Conservation (phyloP, 1,140 invertebrate genomes). For the Drosophila ercepeae region DNA sequence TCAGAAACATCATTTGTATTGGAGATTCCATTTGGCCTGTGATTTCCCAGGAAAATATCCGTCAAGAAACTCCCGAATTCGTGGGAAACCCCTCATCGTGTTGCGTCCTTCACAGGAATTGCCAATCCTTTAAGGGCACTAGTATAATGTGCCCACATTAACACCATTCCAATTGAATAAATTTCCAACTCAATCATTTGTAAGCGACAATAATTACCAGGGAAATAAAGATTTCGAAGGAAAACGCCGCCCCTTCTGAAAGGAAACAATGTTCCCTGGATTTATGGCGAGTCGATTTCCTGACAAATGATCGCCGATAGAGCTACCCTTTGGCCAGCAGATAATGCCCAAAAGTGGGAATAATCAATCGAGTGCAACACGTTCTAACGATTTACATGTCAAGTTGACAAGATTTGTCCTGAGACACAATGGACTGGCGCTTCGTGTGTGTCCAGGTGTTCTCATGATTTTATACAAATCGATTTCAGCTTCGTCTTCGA, state of each 20-base stretch:
- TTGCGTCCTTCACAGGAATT: slow-evolving; percentile 57
- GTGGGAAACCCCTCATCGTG: slow-evolving; percentile 40
- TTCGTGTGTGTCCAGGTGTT: slow-evolving; percentile 75
- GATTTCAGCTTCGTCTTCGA: slow-evolving; percentile 17
- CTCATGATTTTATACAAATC: slow-evolving; percentile 16
- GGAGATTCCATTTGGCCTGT: slow-evolving; percentile 5
- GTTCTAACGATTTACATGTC: slow-evolving; percentile 81
- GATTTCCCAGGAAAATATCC: slow-evolving; percentile 29
- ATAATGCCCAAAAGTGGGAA: slow-evolving; percentile 53
- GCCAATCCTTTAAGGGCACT: slow-evolving; percentile 64
- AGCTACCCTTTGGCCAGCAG: slow-evolving; percentile 24
- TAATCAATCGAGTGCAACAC: slow-evolving; percentile 73
- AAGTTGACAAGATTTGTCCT: slow-evolving; percentile 54
- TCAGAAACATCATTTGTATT: neutral
- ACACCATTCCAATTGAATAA: slow-evolving; percentile 28
- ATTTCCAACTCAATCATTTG: slow-evolving; percentile 21
- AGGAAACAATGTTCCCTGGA: slow-evolving; percentile 55
- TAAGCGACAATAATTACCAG: slow-evolving; percentile 32
- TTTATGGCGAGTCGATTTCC: slow-evolving; percentile 37
- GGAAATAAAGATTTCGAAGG: slow-evolving; percentile 59
- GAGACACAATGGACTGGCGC: slow-evolving; percentile 39
- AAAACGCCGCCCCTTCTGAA: slow-evolving; percentile 19
- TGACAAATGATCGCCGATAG: slow-evolving; percentile 64
- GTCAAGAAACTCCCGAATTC: slow-evolving; percentile 44
- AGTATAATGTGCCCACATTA: slow-evolving; percentile 80